Percentiles rank a stretch among this genome's conserved stretches.
Conservation (phyloP, 2,113 vertebrate genomes). For the Menidia beryllina region DNA sequence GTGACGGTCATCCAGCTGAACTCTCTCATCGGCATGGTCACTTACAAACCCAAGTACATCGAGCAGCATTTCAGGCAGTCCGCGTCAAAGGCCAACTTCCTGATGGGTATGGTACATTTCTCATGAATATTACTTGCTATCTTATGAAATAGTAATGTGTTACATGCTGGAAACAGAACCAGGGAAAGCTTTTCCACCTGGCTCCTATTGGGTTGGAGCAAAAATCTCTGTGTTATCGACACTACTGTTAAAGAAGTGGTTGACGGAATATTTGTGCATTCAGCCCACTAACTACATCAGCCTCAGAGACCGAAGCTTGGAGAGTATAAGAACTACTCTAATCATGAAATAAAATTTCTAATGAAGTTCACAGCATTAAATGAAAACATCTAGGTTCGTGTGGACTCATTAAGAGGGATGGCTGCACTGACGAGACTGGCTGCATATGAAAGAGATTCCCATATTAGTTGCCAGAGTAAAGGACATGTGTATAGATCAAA, state of each 20-base stretch:
- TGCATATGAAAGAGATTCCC: conserved; percentile 69
- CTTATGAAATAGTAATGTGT: conserved; percentile 19
- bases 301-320: conserved; percentile 25
- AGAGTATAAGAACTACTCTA: conserved; percentile 34
- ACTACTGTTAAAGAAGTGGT: conserved; percentile 11
- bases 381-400: conserved; percentile 40
- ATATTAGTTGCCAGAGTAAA: conserved; percentile 56
- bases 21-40: conserved; percentile 84
- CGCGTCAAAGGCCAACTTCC: conserved; percentile 86
- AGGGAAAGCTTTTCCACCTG: not conserved
- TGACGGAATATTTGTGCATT: conserved; percentile 1
- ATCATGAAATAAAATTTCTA: conserved; percentile 59
- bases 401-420: conserved; percentile 40
- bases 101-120: conserved; percentile 81
- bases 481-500: conserved; percentile 58
- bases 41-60: conserved; percentile 90
- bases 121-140: not conserved
- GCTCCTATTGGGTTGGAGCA: not conserved
- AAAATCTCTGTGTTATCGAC: not conserved
- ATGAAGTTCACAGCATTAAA: conserved; percentile 40
- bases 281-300: conserved; percentile 4
- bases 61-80: conserved; percentile 91
- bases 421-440: conserved; percentile 26
- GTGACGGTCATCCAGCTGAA: conserved; percentile 82
- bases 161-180: not conserved